These are phyloP conservation scores for Alviniconcha marisindica DNA, from an alignment of 1,140 invertebrate species.

Conservation along the genomic window DNA sequence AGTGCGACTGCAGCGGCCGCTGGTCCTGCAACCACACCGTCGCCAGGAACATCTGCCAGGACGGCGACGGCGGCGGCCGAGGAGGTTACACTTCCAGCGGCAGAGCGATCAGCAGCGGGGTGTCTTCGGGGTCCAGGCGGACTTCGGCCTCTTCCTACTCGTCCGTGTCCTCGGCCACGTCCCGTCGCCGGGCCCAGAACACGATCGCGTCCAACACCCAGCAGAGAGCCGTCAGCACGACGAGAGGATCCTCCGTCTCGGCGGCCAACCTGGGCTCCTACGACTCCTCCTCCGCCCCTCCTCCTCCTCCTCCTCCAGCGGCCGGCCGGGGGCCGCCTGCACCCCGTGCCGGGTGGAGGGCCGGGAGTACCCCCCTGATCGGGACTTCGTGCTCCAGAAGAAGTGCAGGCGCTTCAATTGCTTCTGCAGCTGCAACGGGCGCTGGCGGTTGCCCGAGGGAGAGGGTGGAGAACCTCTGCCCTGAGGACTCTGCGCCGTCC, in stretches of 20 bases:
- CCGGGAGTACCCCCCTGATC: conserved; percentile 35
- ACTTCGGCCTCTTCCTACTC: neutral
- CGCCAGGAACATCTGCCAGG: conserved; percentile 47
- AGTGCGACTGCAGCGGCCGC: conserved; percentile 50
- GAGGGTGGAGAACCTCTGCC: conserved; percentile 40
- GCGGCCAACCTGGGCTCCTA: conserved; percentile 41
- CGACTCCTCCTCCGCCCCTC: neutral
- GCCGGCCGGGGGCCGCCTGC: conserved; percentile 37
- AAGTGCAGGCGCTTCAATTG: conserved; percentile 49
- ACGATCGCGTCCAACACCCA: conserved; percentile 21
- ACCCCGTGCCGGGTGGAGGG: conserved; percentile 37
- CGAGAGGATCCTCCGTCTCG: conserved; percentile 27
- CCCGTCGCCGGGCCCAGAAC: conserved; percentile 23
- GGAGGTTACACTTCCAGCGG: no score
- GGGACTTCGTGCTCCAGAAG: conserved; percentile 43
- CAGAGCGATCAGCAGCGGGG: neutral
- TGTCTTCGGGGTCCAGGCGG: neutral
- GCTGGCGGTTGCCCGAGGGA: conserved; percentile 41
- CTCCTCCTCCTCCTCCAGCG: conserved; percentile 41
- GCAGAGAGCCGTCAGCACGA: conserved; percentile 11
- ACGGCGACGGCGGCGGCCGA: conserved; percentile 29
- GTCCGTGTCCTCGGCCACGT: conserved; percentile 9
- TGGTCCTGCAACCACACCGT: conserved; percentile 52
- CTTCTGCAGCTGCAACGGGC: conserved; percentile 48
- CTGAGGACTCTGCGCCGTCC: neutral